These are phyloP conservation scores for Melanotus villosus DNA, from an alignment of 2,888 invertebrate genomes.

Conservation along the genomic window DNA sequence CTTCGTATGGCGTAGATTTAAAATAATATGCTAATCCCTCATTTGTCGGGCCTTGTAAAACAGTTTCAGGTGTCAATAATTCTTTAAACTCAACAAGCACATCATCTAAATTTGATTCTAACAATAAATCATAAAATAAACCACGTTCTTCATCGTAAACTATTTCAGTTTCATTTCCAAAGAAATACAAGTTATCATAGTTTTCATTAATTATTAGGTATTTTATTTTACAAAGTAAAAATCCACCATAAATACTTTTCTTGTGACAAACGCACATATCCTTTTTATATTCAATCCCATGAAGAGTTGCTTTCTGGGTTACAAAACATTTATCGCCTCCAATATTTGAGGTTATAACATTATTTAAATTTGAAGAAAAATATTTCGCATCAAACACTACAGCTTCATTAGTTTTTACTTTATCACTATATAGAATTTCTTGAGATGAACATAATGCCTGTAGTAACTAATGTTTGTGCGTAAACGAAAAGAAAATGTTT, in stretches of 20 bases:
- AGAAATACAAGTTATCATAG: neutral
- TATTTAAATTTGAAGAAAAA: neutral
- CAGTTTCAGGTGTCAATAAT: too few relatives aligned
- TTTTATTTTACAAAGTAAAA: neutral
- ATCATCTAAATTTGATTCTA: too few relatives aligned
- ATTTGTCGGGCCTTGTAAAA: too few relatives aligned
- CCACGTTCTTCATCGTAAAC: too few relatives aligned
- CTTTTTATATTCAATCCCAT: neutral
- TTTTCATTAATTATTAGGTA: neutral
- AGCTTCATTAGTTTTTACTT: constrained; percentile 18
- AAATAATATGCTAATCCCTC: too few relatives aligned
- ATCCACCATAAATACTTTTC: neutral
- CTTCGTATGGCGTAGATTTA: neutral
- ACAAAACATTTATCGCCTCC: neutral
- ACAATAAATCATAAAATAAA: too few relatives aligned
- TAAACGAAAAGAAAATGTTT: constrained; percentile 29
- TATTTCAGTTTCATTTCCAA: neutral
- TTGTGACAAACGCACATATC: neutral
- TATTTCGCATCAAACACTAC: neutral
- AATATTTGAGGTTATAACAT: neutral
- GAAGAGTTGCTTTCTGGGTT: neutral
- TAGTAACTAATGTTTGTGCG: constrained; percentile 36
- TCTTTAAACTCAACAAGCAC: too few relatives aligned
- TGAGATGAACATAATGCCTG: constrained; percentile 18
- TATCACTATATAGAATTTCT: constrained; percentile 21